Base-by-base conservation (phyloP, 2,113 vertebrate species). In the Eptesicus fuscus region DNA sequence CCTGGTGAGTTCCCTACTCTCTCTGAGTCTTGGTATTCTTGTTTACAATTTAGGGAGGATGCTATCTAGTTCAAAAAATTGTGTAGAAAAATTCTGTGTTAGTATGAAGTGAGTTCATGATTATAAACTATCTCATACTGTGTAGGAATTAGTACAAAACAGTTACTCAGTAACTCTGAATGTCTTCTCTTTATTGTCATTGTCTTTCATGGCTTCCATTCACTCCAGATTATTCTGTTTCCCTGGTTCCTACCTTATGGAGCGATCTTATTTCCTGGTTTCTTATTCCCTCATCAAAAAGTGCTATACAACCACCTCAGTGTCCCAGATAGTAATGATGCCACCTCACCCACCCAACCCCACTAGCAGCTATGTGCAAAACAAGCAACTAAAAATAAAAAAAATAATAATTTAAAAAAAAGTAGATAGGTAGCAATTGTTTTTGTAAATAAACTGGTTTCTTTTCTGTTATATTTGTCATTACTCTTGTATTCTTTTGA, bases 401-500 rank as follows among this genome's bases (percentile, higher is more conserved):
- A 83, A 63, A n/a, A n/a, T n/a, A n/a, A n/a, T n/a, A n/a, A n/a
- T n/a, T n/a, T n/a, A n/a, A n/a, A n/a, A 63, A 32, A 70, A 3
- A 42, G 7, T 18, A 69, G 22, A 83, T 25, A 86, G 35, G 42
- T 14, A 93, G 35, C n/a, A 56, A 93, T 79, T 88, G 42, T 83
- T 76, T 82, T 44, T 79, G 53, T 76, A 8, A 56, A 85, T 32
- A 49, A 93, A 23, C 25, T 44, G 56, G 42, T 78, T 51, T 63
- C 82, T 69, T 47, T 35, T 67, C 20, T 71, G 16, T 73, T 88
- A 47, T 83, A 91, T 91, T 96, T 92, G 30, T 83, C 47, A 87
- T 83, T 90, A 18, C n/a, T 86, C 92, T 79, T 87, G 9, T 70
- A 77, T 87, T 84, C 56, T 87, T 94, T 84, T 91, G 49, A 94